These are phyloP conservation scores for Osmoderma eremita DNA, from an alignment of 2,888 invertebrate genomes.

Conservation along the genomic window DNA sequence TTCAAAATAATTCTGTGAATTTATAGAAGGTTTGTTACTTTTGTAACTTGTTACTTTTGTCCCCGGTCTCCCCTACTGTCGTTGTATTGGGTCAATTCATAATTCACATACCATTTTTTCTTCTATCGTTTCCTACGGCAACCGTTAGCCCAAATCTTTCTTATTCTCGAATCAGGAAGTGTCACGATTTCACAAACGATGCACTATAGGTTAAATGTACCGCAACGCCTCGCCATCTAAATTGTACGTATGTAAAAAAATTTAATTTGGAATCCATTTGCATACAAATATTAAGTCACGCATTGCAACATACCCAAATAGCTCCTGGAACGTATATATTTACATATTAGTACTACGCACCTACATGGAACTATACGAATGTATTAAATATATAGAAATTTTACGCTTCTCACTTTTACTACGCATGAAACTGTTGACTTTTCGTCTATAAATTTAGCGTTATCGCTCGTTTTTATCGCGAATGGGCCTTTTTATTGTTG, in stretches of 20 bases:
- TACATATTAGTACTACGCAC: conserved; percentile 11
- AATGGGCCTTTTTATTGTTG: conserved; percentile 29
- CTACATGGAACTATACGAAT: background rate
- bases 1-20: no score
- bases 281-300: conserved; percentile 37
- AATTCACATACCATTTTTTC: no score
- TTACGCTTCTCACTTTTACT: conserved; percentile 19
- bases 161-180: conserved; percentile 6
- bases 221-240: background rate
- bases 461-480: conserved; percentile 36
- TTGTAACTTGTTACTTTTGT: no score
- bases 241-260: conserved; percentile 23
- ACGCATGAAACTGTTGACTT: conserved; percentile 40
- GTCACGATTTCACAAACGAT: conserved; percentile 3
- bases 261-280: conserved; percentile 29
- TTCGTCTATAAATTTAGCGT: conserved; percentile 44
- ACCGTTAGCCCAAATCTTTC: background rate
- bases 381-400: conserved; percentile 25
- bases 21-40: no score
- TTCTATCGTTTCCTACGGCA: no score
- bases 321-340: conserved; percentile 9
- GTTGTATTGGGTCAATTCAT: no score
- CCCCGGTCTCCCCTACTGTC: no score
- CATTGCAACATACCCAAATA: conserved; percentile 21
- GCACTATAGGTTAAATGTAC: conserved; percentile 23